Base-by-base conservation (phyloP, 2,113 vertebrate species). In the Monopterus albus region DNA sequence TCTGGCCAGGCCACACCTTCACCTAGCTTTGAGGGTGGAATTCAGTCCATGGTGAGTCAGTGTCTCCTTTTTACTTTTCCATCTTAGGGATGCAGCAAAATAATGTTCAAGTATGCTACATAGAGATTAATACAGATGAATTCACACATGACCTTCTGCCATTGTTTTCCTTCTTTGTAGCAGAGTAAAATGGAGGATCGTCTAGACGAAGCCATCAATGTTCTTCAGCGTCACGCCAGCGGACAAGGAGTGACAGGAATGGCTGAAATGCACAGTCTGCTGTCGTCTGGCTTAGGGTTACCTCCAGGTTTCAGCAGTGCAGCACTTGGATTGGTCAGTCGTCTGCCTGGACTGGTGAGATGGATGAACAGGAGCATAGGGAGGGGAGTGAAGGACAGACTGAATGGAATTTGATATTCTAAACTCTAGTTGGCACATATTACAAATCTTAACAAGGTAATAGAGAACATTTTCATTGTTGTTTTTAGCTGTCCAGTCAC, bases 161-260 rank as follows among this genome's bases (percentile, higher is more conserved):
- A 3, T 23, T 35, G 17, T 69, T 58, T 33, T 63, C 63, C 52
- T 15, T 23, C 11, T 55, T 25, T 72, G 21, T 62, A 91, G 90
- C 94, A 95, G 90, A 97, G 78, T 91, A 99, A 99, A 88, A 91
- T 99, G 94, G 96, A 97, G 79, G 98, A 99, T 86, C 96, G 92
- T 63, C 91, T 99, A 90, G 98, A 98, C 0, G 98, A 99, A 90
- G 98, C 97, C 57, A 95, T 99, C 88, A 95, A 96, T 0, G 98
- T 99, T 76, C 92, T 99, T 76, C 93, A 96, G 72, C 96, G 93
- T 76, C 96, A 99, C 0, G 97, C 96, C 0, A 96, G 96, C 43
- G 96, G 95, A 52, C 91, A 95, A 20, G 86, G 88, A 25, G 89
- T 84, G 62, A 6, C 91, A 73, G 90, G 91, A 60, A 89, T 95